Evolutionary conservation across 1,140 invertebrate genomes (phyloP), one percentile per base, ranked within the genome.

Genomic region (Lanistes nyassanus): DNA sequence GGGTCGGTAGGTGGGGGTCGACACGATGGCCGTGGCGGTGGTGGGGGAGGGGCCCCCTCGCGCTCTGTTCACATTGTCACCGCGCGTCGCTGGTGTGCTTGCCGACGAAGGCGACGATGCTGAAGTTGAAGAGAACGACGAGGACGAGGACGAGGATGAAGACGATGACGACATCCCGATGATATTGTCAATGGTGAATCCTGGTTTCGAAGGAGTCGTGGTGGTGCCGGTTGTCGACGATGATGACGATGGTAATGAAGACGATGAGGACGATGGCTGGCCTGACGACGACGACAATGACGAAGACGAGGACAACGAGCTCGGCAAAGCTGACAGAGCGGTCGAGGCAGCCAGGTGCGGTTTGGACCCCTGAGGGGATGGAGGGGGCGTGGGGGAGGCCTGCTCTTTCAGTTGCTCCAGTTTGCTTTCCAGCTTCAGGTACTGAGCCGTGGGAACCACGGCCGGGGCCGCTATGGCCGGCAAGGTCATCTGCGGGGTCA

Each of bases 181-280:
- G 31, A 88, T 83, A 78, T 82, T 87, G 79, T 88, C 87, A 71
- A 88, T 88, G 31, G 83, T 86, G 69, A 88, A 88, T 13, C 82
- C 85, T 34, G 79, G 76, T 66, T 85, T 87, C 69, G 75, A 65
- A 2, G 79, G 51, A 21, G 81, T 76, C 31, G 83, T 62, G 56
- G 84, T 75, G 31, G 81, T 71, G 11, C 76, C 71, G 11, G 79
- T 76, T 31, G 79, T 47, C 29, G 81, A 73, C 36, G 78, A 69
- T 56, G 34, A 39, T 65, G 31, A 51, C 26, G 31, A 29, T 34
- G 56, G 42, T 21, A 19, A 58, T 29, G 9, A 26, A n/a, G 67
- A 39, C 7, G 51, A 29, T 6, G 69, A 42, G 19, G 69, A n/a
- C 9, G 68, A 11, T 13, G 51, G 19, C 23, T n/a, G 29, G 16